Base-by-base conservation (phyloP, 1,140 invertebrate species). In the Orussus abietinus region DNA sequence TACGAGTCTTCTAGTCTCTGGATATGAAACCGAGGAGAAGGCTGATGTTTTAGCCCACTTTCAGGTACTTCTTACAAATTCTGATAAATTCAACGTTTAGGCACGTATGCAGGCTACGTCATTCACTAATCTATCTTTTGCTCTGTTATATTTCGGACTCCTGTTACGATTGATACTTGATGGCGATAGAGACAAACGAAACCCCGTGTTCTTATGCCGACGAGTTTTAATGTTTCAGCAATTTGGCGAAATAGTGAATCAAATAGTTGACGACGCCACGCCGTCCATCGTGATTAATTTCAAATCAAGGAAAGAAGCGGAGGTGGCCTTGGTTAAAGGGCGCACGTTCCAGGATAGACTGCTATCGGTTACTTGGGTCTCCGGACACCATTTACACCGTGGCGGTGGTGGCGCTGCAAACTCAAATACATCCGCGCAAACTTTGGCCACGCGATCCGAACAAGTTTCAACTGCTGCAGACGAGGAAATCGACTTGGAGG, bases 1-100 rank as follows among this genome's bases (percentile, higher is more conserved):
- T 9, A 85, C 84, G 1, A 83, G 85, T 57, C 68, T 92, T 31
- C 75, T 88, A 47, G 80, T 92, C 7, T 86, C 85, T 19, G 88
- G 88, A 9, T 87, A 86, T 62, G 81, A 85, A 62, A 72, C 72
- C 30, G 81, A 85, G 42, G 85, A 88, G 47, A 80, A 84, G 53
- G 76, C 79, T 13, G 80, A 82, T 41, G 77, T 88, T 38, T 57
- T 86, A 45, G 69, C 74, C 20, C 86, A 88, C 72, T 85, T 89
- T 68, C 72, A 80, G 55, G 86, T 88, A 77, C n/a, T n/a, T n/a
- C n/a, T n/a, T n/a, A n/a, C n/a, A n/a, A n/a, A n/a, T n/a, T n/a
- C n/a, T n/a, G n/a, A n/a, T n/a, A n/a, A n/a, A n/a, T n/a, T n/a
- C n/a, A n/a, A n/a, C n/a, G n/a, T n/a, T n/a, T n/a, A n/a, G n/a